Evolutionary conservation across 2,797 vertebrate genomes (phyloP), one percentile per base, ranked within the genome.

Genomic region (Ctenopoma multispine): DNA sequence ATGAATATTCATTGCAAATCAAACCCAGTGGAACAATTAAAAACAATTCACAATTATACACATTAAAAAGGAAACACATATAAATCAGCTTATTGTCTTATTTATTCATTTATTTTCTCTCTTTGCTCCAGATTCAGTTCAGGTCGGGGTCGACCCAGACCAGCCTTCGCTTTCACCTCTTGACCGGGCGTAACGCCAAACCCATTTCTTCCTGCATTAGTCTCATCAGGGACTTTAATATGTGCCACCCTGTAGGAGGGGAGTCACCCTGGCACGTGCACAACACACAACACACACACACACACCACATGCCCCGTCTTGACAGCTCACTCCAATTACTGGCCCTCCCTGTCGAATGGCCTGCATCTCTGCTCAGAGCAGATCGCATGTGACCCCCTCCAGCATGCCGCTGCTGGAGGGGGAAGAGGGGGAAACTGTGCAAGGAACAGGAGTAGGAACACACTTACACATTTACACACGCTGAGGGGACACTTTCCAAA

Each of bases 291-390:
- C 63, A 63, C 69, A 72, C 49, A 71, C 67, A 76, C 64, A 75
- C 74, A 64, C 65, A 65, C 66, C 69, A 57, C 54, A 77, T 69
- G 62, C 87, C 69, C 84, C 50, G 41, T 72, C 82, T 87, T 92
- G 93, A 94, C 92, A 94, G 92, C 92, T 94, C 88, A 81, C 87
- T 92, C 92, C 89, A 90, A 86, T 92, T 92, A 91, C 85, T 82
- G 73, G 72, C 84, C 79, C 76, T 82, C 78, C 59, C 83, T 89
- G 90, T 93, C 86, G 72, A 87, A 82, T 86, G 86, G 82, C 80
- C 84, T 82, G 76, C 75, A 72, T 89, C 88, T 87, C 89, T 36
- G 62, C 83, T 87, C 75, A 31, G 59, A 86, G 81, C 88, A 86
- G 89, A 92, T 89, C 68, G 6, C 87, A 87, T 85, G 82, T 88